Percentiles rank a stretch among this genome's conserved stretches.
Evolutionary conservation across 1,140 invertebrate genomes (phyloP).

Genomic region (Drosophila burlai): DNA sequence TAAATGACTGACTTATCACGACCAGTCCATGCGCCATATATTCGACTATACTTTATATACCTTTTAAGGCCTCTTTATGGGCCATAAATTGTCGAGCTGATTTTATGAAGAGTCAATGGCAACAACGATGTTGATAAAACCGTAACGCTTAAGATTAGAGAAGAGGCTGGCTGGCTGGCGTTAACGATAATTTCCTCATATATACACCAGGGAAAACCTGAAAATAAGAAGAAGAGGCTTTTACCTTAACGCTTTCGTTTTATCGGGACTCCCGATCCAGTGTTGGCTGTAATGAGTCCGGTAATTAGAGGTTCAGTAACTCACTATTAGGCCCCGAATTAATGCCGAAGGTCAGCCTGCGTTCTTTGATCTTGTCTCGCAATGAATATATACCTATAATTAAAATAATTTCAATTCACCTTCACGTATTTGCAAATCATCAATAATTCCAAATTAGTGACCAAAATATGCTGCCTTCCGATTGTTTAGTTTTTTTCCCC

Average conservation of each 20-base stretch:
- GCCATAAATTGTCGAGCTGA: slow-evolving; percentile 68
- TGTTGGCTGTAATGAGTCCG: slow-evolving; percentile 2
- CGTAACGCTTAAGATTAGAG: slow-evolving; percentile 54
- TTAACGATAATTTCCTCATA: slow-evolving; percentile 21
- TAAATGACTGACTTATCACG: slow-evolving; percentile 56
- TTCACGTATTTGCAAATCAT: slow-evolving; percentile 43
- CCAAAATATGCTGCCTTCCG: slow-evolving; percentile 13
- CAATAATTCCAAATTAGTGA: slow-evolving; percentile 19
- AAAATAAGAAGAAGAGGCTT: neutral
- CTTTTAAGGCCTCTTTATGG: slow-evolving; percentile 37
- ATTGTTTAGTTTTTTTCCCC: slow-evolving; percentile 28
- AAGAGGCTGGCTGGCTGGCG: slow-evolving; percentile 33
- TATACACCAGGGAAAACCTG: slow-evolving; percentile 1
- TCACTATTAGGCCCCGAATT: slow-evolving; percentile 16
- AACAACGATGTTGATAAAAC: slow-evolving; percentile 45
- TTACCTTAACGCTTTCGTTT: slow-evolving; percentile 4
- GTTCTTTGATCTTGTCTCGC: slow-evolving; percentile 43
- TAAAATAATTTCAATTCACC: slow-evolving; percentile 36
- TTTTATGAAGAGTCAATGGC: slow-evolving; percentile 63
- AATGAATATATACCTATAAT: slow-evolving; percentile 19
- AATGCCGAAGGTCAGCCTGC: slow-evolving; percentile 24
- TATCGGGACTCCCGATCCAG: slow-evolving; percentile 23
- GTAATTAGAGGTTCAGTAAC: slow-evolving; percentile 35
- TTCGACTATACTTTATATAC: slow-evolving; percentile 54
- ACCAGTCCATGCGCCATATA: slow-evolving; percentile 36